phyloP scores from a whole-genome alignment of 1,140 invertebrate genomes.

The Drepana arcuata region DNA sequence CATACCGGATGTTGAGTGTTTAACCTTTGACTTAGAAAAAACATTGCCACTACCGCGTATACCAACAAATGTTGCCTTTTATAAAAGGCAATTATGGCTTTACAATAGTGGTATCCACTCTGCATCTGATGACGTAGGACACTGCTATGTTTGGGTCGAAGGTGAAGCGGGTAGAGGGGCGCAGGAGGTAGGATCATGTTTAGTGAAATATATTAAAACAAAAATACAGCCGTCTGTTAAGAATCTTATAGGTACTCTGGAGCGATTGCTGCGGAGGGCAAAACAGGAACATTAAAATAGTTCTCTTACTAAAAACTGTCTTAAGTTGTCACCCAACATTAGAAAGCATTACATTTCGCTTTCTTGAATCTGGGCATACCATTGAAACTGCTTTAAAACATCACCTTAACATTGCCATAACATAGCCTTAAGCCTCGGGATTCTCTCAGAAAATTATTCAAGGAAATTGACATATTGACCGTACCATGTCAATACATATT shows the following conservation, averaged over 20 bases:
- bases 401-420: no score
- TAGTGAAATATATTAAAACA: constrained; percentile 28
- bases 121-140: constrained; percentile 15
- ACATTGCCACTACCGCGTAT: constrained; percentile 33
- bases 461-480: no score
- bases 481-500: no score
- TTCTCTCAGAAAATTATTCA: no score
- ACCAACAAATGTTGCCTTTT: constrained; percentile 26
- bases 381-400: constrained; percentile 31
- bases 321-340: constrained; percentile 17
- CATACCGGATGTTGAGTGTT: constrained; percentile 2
- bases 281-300: constrained; percentile 43
- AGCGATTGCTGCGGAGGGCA: constrained; percentile 41
- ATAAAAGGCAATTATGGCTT: no score
- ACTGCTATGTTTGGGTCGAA: constrained; percentile 38
- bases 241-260: constrained; percentile 40
- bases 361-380: constrained; percentile 31
- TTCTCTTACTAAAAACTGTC: constrained; percentile 25
- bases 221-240: no score
- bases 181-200: constrained; percentile 39
- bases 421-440: no score
- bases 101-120: constrained; percentile 27
- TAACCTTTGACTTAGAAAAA: constrained; percentile 41
- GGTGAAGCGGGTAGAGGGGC: constrained; percentile 28
- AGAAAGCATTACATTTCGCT: constrained; percentile 24